A percentile compares a stretch with the other conserved stretches of the same genome.
These are phyloP conservation scores for Pempheris klunzingeri DNA, from an alignment of 2,797 vertebrate species.

Conservation along the genomic window DNA sequence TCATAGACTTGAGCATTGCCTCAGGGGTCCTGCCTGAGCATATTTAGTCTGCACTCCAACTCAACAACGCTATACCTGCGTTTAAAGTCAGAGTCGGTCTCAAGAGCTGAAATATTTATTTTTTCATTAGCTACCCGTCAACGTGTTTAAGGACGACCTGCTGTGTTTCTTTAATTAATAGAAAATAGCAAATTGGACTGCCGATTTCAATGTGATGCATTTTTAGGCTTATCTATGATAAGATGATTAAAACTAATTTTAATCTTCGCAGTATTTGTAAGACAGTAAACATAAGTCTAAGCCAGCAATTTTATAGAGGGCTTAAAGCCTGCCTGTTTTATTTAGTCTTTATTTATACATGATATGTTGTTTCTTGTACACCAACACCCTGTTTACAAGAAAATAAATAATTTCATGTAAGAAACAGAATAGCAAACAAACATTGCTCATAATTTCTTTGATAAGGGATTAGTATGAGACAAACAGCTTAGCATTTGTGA, in stretches of 20 bases:
- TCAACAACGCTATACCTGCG: background rate
- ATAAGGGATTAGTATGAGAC: background rate
- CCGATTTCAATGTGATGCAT: background rate
- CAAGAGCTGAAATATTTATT: constrained; percentile 10
- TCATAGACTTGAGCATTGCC: background rate
- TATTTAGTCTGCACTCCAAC: background rate
- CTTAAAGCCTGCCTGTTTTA: background rate
- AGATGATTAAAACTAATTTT: constrained; percentile 8
- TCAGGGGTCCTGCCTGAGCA: background rate
- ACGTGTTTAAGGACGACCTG: background rate
- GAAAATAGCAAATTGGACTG: background rate
- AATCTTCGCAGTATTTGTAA: background rate
- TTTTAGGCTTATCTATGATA: constrained; percentile 16
- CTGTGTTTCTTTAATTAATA: background rate
- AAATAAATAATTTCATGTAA: background rate
- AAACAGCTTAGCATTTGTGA: background rate
- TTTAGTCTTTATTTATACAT: background rate
- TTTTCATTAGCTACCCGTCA: constrained; percentile 2
- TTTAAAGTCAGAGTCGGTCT: background rate
- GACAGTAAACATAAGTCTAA: background rate
- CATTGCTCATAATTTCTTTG: background rate
- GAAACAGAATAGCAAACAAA: background rate
- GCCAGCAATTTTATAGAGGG: background rate
- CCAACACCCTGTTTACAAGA: background rate
- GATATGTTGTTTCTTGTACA: background rate